Percentiles rank a stretch among this genome's conserved stretches.
Conservation (phyloP, 1,140 invertebrate genomes). For the Agrypnia vestita region DNA sequence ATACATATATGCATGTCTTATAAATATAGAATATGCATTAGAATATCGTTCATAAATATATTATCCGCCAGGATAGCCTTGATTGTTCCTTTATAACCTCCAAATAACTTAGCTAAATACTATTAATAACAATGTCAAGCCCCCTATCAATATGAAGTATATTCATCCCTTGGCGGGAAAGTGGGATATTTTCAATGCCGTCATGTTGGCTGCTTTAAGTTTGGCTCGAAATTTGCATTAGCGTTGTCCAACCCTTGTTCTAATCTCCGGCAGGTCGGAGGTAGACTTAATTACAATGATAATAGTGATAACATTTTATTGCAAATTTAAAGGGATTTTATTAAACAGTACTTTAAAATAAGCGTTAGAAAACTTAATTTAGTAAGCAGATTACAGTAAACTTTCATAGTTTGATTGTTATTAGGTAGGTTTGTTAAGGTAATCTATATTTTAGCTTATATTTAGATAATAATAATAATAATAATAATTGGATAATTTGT, state of each 20-base stretch:
- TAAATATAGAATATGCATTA: too few species aligned
- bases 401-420: too few species aligned
- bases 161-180: constrained; percentile 5
- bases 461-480: too few species aligned
- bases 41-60: too few species aligned
- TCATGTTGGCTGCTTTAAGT: constrained; percentile 22
- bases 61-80: neutral
- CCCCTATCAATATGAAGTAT: constrained; percentile 26
- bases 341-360: too few species aligned
- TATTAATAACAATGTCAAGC: constrained; percentile 25
- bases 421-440: too few species aligned
- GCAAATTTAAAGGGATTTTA: neutral
- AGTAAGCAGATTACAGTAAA: too few species aligned
- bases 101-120: neutral
- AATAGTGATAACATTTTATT: constrained; percentile 15
- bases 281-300: constrained; percentile 23
- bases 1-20: too few species aligned
- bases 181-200: neutral
- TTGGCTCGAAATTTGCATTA: constrained; percentile 37
- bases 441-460: too few species aligned
- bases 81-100: neutral
- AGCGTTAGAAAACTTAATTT: too few species aligned
- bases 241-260: constrained; percentile 30
- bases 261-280: constrained; percentile 13
- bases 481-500: too few species aligned